Conservation (phyloP, 2,113 vertebrate genomes). For the Pluvialis apricaria region DNA sequence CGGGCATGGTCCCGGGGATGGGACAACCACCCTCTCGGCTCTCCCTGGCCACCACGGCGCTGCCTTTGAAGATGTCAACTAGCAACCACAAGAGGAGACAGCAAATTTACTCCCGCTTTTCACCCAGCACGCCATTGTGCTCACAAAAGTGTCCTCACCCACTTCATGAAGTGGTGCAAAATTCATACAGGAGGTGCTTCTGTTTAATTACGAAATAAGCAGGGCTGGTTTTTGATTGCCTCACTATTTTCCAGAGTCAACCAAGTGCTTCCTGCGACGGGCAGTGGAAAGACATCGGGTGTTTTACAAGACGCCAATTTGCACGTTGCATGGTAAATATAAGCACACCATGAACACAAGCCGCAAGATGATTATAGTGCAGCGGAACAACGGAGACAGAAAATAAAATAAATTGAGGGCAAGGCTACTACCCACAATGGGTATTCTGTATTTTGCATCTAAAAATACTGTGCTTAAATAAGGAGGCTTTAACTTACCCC, state of each 20-base stretch:
- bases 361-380: background rate
- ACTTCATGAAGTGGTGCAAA: background rate
- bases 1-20: accelerated
- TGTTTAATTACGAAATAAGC: background rate
- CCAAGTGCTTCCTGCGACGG: background rate
- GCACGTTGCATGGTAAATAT: background rate
- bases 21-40: background rate
- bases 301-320: background rate
- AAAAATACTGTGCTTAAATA: background rate
- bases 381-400: background rate
- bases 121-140: accelerated
- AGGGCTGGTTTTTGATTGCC: background rate
- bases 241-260: background rate
- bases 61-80: background rate
- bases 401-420: conserved; percentile 7
- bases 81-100: background rate
- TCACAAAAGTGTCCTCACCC: background rate
- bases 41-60: background rate
- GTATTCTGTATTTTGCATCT: background rate
- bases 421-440: background rate
- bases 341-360: background rate
- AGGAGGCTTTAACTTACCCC: background rate
- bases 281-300: background rate
- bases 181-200: background rate
- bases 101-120: background rate